These are phyloP conservation scores for Saturnia japonica DNA, from an alignment of 2,888 invertebrate genomes.

Conservation along the genomic window DNA sequence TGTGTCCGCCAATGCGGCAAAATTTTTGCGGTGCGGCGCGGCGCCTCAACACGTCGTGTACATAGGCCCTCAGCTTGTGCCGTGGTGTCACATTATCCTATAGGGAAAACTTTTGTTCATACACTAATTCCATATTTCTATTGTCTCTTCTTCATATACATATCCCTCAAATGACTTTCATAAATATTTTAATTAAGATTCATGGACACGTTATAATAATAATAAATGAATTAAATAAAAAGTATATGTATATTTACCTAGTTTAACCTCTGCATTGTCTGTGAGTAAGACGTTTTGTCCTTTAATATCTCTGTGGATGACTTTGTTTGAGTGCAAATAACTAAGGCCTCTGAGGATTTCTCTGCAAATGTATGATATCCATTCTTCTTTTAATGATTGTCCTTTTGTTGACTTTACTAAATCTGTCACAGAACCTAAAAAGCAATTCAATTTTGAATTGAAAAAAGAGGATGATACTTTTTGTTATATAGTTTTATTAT, in stretches of 20 bases:
- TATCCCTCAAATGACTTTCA: background rate
- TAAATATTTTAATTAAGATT: background rate
- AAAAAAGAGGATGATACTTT: too few relatives aligned
- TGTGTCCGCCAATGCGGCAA: too few relatives aligned
- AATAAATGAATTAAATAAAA: background rate
- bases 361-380: conserved; percentile 99
- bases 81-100: background rate
- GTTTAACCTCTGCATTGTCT: conserved; percentile 99
- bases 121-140: background rate
- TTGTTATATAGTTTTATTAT: too few relatives aligned
- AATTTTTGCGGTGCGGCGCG: too few relatives aligned
- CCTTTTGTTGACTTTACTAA: conserved; percentile 99
- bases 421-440: conserved; percentile 96
- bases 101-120: background rate
- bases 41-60: too few relatives aligned
- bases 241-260: conserved; percentile 83
- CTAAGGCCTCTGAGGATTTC: conserved; percentile 97
- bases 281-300: conserved; percentile 99
- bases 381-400: conserved; percentile 98
- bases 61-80: too few relatives aligned
- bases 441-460: conserved; percentile 10
- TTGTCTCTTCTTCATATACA: background rate
- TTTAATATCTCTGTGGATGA: conserved; percentile 99
- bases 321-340: conserved; percentile 99
- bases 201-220: background rate